A percentile compares a stretch with the other conserved stretches of the same genome.
Evolutionary conservation across 2,113 vertebrate species (phyloP).

Genomic region (Scalopus aquaticus): DNA sequence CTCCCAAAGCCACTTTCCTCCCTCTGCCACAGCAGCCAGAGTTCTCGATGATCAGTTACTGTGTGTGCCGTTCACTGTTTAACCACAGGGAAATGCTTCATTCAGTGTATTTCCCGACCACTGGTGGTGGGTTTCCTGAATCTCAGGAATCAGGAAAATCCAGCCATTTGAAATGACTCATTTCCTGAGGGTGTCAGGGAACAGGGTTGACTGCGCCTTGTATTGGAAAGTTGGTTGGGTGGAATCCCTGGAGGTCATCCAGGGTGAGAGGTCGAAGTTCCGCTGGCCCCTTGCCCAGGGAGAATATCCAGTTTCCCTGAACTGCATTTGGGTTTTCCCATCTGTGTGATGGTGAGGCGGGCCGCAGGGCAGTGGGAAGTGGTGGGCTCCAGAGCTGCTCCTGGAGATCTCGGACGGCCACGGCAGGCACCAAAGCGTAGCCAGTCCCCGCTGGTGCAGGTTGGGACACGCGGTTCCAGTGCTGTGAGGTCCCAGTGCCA

Average conservation of each 20-base stretch:
- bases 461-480: no score
- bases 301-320: not conserved
- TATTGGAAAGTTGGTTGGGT: not conserved
- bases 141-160: not conserved
- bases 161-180: conserved; percentile 42
- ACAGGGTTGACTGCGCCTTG: not conserved
- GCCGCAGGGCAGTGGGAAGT: not conserved
- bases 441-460: no score
- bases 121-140: not conserved
- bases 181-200: conserved; percentile 36
- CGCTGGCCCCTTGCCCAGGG: not conserved
- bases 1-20: not conserved
- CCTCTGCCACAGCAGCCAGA: not conserved
- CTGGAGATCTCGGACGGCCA: not conserved
- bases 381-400: not conserved
- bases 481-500: not conserved
- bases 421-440: no score
- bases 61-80: not conserved
- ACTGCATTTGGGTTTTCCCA: not conserved
- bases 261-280: conserved; percentile 3
- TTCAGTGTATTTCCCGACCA: not conserved
- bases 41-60: not conserved
- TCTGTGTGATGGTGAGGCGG: no score
- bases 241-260: not conserved
- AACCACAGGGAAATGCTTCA: not conserved